phyloP scores from a whole-genome alignment of 2,797 vertebrate genomes.

The Octomys mimax region DNA sequence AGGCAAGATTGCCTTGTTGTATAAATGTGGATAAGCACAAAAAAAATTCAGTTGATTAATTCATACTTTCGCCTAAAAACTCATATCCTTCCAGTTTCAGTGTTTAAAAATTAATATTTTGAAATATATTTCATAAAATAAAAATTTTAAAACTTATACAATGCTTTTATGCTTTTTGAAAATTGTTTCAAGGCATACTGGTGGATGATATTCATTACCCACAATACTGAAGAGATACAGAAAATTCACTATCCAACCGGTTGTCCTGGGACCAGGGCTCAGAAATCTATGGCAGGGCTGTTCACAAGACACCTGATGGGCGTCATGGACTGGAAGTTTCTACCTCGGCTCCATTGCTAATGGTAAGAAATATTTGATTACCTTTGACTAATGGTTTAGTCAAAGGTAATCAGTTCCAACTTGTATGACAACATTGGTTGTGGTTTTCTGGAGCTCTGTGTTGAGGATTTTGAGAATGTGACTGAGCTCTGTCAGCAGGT shows the following conservation, averaged over 20 bases:
- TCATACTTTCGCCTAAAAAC: neutral
- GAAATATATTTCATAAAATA: conserved; percentile 3
- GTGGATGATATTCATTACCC: neutral
- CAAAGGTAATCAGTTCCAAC: neutral
- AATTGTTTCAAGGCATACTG: neutral
- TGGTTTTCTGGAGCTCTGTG: neutral
- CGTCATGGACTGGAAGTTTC: neutral
- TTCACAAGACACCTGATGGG: neutral
- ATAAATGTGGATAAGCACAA: conserved; percentile 4
- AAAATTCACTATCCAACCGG: neutral
- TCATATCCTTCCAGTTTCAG: neutral
- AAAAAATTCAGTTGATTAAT: conserved; percentile 21
- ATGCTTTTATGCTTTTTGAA: neutral
- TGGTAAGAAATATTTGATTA: conserved; percentile 13
- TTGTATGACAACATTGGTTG: neutral
- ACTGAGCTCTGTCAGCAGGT: neutral
- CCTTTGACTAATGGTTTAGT: neutral
- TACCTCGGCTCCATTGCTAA: neutral
- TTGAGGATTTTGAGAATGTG: neutral
- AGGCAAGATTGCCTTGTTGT: neutral
- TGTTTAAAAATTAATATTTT: conserved; percentile 31
- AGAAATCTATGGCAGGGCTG: neutral
- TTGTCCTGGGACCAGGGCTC: neutral
- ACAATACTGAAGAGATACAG: neutral
- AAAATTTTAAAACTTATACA: conserved; percentile 1